Conservation (phyloP, 30 jellyfish, hydroid and myxozoan genomes). For the Haliclystus octoradiatus region DNA sequence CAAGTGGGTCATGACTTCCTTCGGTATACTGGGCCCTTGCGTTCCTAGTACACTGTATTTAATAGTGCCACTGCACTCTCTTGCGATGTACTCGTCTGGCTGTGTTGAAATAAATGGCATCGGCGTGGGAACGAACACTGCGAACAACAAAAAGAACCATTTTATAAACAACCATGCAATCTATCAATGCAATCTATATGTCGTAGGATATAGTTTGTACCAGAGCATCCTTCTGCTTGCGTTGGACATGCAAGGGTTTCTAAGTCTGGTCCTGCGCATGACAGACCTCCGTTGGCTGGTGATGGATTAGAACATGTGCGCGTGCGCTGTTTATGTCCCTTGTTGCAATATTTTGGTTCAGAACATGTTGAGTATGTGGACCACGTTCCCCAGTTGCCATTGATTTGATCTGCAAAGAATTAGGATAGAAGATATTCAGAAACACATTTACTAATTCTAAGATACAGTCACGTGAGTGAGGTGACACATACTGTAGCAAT, state of each 20-base stretch:
- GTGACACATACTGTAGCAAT: slow-evolving; percentile 56
- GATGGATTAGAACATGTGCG: slow-evolving; percentile 92
- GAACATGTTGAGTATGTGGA: slow-evolving; percentile 47
- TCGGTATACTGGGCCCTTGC: slow-evolving; percentile 42
- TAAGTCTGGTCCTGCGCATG: slow-evolving; percentile 61
- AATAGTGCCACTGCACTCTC: slow-evolving; percentile 90
- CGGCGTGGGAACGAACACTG: slow-evolving; percentile 65
- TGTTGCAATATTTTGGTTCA: slow-evolving; percentile 35
- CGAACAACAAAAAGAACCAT: not conserved
- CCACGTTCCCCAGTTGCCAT: slow-evolving; percentile 93
- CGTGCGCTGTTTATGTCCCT: slow-evolving; percentile 52
- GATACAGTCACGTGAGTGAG: too few species aligned
- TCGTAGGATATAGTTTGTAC: too few species aligned
- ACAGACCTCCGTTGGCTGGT: slow-evolving; percentile 91
- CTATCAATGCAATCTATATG: not conserved
- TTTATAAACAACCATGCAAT: not conserved
- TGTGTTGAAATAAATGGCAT: slow-evolving; percentile 50
- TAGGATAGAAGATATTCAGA: not conserved
- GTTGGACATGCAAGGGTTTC: slow-evolving; percentile 61
- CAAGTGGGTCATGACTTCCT: slow-evolving; percentile 49
- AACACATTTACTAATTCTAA: not conserved
- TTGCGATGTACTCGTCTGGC: slow-evolving; percentile 61
- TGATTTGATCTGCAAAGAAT: slow-evolving; percentile 47
- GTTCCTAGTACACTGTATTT: slow-evolving; percentile 49
- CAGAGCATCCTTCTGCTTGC: too few species aligned